A percentile compares a stretch with the other conserved stretches of the same genome.
These are phyloP conservation scores for Exocentrus adspersus DNA, from an alignment of 2,888 invertebrate genomes.

Conservation along the genomic window DNA sequence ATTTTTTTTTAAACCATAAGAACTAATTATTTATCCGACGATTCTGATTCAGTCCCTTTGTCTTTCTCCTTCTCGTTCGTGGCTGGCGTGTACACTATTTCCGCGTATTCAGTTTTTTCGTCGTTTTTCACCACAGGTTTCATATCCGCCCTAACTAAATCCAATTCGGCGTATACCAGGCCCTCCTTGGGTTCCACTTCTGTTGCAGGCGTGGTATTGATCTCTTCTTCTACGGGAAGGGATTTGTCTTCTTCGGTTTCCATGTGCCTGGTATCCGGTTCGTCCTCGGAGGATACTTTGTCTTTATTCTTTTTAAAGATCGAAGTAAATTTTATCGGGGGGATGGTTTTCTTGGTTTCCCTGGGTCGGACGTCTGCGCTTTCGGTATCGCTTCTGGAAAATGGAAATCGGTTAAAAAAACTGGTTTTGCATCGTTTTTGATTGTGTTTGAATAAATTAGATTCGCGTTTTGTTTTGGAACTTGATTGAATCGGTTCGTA, in stretches of 20 bases:
- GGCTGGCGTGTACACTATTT: constrained; percentile 76
- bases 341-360: constrained; percentile 41
- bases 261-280: constrained; percentile 36
- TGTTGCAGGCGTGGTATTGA: constrained; percentile 31
- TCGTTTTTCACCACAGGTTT: constrained; percentile 63
- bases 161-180: constrained; percentile 79
- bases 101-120: constrained; percentile 79
- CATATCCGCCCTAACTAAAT: constrained; percentile 66
- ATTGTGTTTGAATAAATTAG: too few relatives aligned
- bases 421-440: neutral
- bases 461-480: too few relatives aligned
- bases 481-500: too few relatives aligned
- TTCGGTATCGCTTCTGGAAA: constrained; percentile 74
- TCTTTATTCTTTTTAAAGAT: constrained; percentile 55
- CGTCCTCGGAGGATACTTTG: constrained; percentile 50
- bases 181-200: constrained; percentile 54
- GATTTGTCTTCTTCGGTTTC: constrained; percentile 34
- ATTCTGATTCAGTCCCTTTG: too few relatives aligned
- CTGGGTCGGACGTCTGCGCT: constrained; percentile 67
- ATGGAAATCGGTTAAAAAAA: constrained; percentile 2
- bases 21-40: constrained; percentile 27
- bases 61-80: constrained; percentile 34
- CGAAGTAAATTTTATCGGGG: constrained; percentile 52
- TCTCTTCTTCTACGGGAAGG: constrained; percentile 38
- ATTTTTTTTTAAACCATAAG: neutral